phyloP scores from a whole-genome alignment of 1,140 invertebrate species.

The Anadara kagoshimensis region DNA sequence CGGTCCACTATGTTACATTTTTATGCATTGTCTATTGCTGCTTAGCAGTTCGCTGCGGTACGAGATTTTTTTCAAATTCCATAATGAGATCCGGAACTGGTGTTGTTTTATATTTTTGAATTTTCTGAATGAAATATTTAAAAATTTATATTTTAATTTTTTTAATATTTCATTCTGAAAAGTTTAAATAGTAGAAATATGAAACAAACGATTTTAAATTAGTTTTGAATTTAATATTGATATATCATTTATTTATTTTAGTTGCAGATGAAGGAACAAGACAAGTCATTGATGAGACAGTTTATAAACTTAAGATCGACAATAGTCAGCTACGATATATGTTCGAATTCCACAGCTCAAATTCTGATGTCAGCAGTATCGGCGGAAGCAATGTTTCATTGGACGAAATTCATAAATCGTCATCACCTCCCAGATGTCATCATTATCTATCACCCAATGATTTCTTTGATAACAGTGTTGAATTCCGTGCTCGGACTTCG shows the following conservation, averaged over 20 bases:
- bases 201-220: no score
- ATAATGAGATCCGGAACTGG: no score
- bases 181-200: no score
- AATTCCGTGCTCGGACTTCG: conserved; percentile 49
- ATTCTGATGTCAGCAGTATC: conserved; percentile 57
- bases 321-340: conserved; percentile 61
- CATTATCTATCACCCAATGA: conserved; percentile 11
- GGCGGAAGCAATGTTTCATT: conserved; percentile 59
- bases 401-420: conserved; percentile 37
- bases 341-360: conserved; percentile 51
- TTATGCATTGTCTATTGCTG: no score
- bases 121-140: no score
- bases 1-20: no score
- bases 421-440: conserved; percentile 7
- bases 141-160: no score
- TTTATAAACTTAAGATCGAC: conserved; percentile 59
- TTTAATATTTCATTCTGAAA: no score
- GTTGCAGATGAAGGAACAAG: conserved; percentile 63
- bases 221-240: no score
- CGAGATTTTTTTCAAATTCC: no score
- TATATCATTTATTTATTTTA: conserved; percentile 35
- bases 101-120: no score
- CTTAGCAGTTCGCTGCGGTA: no score
- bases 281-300: conserved; percentile 58
- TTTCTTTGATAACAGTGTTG: conserved; percentile 22